A percentile compares a stretch with the other conserved stretches of the same genome.
These are phyloP conservation scores for Eupsittula cactorum DNA, from an alignment of 2,113 vertebrate species.

Conservation along the genomic window DNA sequence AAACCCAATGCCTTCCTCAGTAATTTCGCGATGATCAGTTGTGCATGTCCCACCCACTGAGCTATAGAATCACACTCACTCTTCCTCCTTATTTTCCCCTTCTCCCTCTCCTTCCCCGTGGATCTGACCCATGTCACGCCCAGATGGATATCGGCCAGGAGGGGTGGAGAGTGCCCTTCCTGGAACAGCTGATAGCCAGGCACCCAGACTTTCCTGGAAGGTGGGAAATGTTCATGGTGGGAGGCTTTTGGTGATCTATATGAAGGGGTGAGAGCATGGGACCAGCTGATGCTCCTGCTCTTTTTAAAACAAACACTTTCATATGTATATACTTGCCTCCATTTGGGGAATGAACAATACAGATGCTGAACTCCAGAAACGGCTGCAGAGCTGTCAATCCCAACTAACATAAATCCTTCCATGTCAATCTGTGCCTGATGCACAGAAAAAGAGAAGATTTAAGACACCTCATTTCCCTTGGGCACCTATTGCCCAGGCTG, in stretches of 20 bases:
- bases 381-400: background rate
- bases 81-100: background rate
- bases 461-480: background rate
- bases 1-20: background rate
- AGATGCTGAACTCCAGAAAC: background rate
- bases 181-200: background rate
- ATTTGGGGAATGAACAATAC: background rate
- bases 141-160: background rate
- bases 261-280: background rate
- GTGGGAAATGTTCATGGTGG: background rate
- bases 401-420: background rate
- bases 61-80: background rate
- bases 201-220: background rate
- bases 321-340: background rate
- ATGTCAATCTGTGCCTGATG: background rate
- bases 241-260: background rate
- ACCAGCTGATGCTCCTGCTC: background rate
- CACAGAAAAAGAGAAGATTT: background rate
- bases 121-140: background rate
- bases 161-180: background rate
- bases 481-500: background rate
- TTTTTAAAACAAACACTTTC: background rate
- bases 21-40: background rate
- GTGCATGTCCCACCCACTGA: background rate
- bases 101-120: background rate